Conservation (phyloP, 2,797 vertebrate species). For the Taenioides sp. region DNA sequence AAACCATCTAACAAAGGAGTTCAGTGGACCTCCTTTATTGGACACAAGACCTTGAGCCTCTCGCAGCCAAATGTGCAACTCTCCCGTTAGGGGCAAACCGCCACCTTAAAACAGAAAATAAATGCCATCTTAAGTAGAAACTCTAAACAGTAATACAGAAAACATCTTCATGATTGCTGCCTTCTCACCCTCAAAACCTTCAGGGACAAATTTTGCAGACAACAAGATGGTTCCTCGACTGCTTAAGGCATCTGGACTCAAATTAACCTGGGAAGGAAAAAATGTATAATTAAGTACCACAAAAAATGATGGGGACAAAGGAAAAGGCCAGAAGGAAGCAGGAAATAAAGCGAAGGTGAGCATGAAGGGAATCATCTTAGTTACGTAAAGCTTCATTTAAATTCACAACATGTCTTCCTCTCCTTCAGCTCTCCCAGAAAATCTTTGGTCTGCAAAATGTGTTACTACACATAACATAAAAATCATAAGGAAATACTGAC, state of each 20-base stretch:
- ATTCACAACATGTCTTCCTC: conserved; percentile 66
- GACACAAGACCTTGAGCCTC: conserved; percentile 87
- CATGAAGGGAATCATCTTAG: conserved; percentile 44
- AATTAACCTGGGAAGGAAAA: conserved; percentile 70
- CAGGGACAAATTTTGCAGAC: conserved; percentile 87
- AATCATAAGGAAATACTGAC: conserved; percentile 27
- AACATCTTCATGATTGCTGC: conserved; percentile 5
- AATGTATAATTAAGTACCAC: neutral
- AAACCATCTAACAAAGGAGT: conserved; percentile 89
- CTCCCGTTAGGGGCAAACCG: conserved; percentile 86
- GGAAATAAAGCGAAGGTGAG: conserved; percentile 18
- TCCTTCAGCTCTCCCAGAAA: conserved; percentile 52
- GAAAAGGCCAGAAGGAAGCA: conserved; percentile 16
- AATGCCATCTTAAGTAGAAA: neutral
- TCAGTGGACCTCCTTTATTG: conserved; percentile 80
- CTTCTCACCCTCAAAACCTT: conserved; percentile 82
- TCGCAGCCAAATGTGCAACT: conserved; percentile 95
- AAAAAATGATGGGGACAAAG: conserved; percentile 8
- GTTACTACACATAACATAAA: conserved; percentile 26
- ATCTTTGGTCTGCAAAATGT: conserved; percentile 28
- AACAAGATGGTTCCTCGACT: conserved; percentile 84
- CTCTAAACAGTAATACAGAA: neutral
- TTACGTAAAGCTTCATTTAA: conserved; percentile 70
- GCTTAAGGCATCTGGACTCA: conserved; percentile 76
- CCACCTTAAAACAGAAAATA: conserved; percentile 70